A percentile compares a stretch with the other conserved stretches of the same genome.
Evolutionary conservation across 2,797 vertebrate species (phyloP).

Genomic region (Ispidina picta): DNA sequence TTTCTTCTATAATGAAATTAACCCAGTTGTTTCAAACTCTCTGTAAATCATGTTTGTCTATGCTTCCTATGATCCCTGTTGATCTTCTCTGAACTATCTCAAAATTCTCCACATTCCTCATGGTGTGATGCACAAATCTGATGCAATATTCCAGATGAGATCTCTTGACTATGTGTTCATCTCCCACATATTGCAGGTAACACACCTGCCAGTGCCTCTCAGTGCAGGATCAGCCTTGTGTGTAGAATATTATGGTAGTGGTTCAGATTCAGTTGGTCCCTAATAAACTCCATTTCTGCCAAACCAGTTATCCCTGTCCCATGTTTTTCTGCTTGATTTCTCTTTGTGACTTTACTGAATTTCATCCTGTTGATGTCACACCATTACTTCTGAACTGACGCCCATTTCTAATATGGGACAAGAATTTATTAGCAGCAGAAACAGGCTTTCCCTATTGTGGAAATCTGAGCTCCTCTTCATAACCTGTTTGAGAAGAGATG

Average conservation of each 20-base stretch:
- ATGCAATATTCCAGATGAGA: not conserved
- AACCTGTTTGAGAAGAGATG: not conserved
- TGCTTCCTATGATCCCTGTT: not conserved
- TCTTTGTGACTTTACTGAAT: not conserved
- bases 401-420: rapidly evolving
- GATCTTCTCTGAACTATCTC: not conserved
- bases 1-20: not conserved
- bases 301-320: not conserved
- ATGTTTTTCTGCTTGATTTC: not conserved
- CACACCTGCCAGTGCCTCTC: not conserved
- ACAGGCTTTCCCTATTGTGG: not conserved
- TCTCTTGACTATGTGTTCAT: not conserved
- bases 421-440: not conserved
- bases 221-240: not conserved
- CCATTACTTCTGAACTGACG: not conserved
- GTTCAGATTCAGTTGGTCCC: not conserved
- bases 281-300: not conserved
- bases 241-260: no score
- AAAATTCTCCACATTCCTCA: not conserved
- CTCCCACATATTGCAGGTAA: not conserved
- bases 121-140: not conserved
- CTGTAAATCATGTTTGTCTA: not conserved
- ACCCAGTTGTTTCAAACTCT: not conserved
- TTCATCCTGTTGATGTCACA: not conserved
- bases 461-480: not conserved